A percentile compares a stretch with the other conserved stretches of the same genome.
phyloP scores from a whole-genome alignment of 2,797 vertebrate genomes.

The Sebastes steindachneri region DNA sequence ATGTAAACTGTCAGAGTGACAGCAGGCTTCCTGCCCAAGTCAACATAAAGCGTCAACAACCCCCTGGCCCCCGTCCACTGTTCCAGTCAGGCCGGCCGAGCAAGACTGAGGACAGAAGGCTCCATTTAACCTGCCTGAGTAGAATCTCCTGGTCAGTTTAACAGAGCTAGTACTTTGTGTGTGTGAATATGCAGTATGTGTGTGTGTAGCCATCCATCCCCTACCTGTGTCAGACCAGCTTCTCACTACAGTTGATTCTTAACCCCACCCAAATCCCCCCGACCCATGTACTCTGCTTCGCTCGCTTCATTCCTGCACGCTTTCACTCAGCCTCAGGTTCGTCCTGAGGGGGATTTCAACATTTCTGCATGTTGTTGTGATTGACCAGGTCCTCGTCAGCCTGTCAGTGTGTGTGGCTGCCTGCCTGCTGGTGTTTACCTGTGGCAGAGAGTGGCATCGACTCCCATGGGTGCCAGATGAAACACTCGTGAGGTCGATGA shows the following conservation, averaged over 20 bases:
- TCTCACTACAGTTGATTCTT: constrained; percentile 1
- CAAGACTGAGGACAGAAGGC: constrained; percentile 43
- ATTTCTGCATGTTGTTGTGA: constrained; percentile 43
- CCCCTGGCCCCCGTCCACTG: constrained; percentile 3
- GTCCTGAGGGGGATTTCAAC: constrained; percentile 18
- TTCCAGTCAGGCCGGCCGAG: constrained; percentile 22
- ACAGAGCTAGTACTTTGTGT: constrained; percentile 38
- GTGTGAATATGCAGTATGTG: neutral
- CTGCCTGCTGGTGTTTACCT: constrained; percentile 37
- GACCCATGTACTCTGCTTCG: neutral
- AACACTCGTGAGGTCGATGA: constrained; percentile 18
- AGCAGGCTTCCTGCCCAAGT: constrained; percentile 19
- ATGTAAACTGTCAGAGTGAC: constrained; percentile 19
- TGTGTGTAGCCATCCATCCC: neutral
- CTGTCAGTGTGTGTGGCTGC: constrained; percentile 22
- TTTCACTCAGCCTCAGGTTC: constrained; percentile 4
- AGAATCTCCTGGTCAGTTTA: constrained; percentile 40
- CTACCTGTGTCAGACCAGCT: constrained; percentile 24
- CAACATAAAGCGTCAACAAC: constrained; percentile 56
- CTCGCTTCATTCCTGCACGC: neutral
- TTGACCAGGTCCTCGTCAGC: constrained; percentile 2
- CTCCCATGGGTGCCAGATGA: constrained; percentile 41
- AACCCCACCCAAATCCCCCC: constrained; percentile 8
- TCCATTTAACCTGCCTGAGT: constrained; percentile 60
- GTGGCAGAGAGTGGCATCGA: constrained; percentile 17